Conservation (phyloP, 2,797 vertebrate species). For the Callimico goeldii region DNA sequence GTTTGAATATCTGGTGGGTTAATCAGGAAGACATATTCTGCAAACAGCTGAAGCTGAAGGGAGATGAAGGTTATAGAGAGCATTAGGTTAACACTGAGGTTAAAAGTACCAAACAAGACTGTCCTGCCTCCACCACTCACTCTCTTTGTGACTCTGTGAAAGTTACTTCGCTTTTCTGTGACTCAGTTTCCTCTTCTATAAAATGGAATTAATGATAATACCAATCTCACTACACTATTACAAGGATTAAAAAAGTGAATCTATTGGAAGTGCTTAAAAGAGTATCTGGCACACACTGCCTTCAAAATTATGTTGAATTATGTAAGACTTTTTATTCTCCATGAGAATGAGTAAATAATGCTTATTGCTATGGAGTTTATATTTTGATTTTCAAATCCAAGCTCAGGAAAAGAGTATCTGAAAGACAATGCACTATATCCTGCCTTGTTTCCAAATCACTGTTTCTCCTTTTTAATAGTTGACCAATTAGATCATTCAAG, state of each 20-base stretch:
- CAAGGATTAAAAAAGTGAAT: not conserved
- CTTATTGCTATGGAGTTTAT: not conserved
- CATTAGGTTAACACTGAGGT: rapidly evolving
- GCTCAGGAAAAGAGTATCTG: not conserved
- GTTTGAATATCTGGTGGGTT: not conserved
- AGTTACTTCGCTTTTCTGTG: not conserved
- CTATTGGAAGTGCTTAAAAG: not conserved
- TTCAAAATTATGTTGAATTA: not conserved
- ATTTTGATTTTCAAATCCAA: slow-evolving; percentile 30
- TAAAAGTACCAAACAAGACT: rapidly evolving
- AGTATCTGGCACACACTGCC: not conserved
- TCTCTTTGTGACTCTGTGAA: not conserved
- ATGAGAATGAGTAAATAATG: not conserved
- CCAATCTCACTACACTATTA: rapidly evolving
- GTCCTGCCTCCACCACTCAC: rapidly evolving
- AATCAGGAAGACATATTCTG: not conserved
- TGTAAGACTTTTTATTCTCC: not conserved
- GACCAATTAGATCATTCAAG: not conserved
- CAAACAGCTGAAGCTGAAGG: not conserved
- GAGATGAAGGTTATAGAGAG: not conserved
- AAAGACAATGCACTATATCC: not conserved
- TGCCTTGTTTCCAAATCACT: not conserved
- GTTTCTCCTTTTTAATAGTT: not conserved
- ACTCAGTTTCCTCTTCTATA: not conserved
- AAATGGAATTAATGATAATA: not conserved